Conservation (phyloP, 2,888 invertebrate species). For the Dorcus hopei region DNA sequence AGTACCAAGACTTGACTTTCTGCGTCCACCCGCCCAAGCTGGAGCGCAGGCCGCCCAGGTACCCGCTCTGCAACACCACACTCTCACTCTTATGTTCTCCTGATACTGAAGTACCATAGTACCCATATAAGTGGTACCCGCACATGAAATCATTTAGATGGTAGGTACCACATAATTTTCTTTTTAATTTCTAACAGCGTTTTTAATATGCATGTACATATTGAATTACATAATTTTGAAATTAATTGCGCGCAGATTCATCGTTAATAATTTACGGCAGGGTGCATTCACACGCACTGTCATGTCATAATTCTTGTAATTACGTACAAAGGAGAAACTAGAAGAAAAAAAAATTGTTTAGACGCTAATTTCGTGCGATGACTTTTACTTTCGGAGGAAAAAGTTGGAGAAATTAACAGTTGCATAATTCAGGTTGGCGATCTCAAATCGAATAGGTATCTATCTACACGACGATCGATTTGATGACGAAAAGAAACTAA, state of each 20-base stretch:
- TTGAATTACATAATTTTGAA: neutral
- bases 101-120: conserved; percentile 23
- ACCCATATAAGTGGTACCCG: conserved; percentile 18
- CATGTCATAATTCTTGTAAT: too few species aligned
- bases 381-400: too few species aligned
- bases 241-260: neutral
- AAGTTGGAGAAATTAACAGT: too few species aligned
- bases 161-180: neutral
- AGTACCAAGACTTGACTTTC: conserved; percentile 96
- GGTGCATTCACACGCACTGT: too few species aligned
- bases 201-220: too few species aligned
- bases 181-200: neutral
- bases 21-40: conserved; percentile 95
- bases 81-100: conserved; percentile 25
- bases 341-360: too few species aligned
- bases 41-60: conserved; percentile 90
- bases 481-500: too few species aligned
- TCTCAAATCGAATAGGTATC: too few species aligned
- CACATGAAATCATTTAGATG: neutral
- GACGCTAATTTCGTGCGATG: too few species aligned
- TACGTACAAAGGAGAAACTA: too few species aligned
- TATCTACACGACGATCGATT: too few species aligned
- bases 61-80: conserved; percentile 72
- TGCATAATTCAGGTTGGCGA: too few species aligned
- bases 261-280: neutral